Evolutionary conservation across 2,797 vertebrate species (phyloP).

Genomic region (Rhinatrema bivittatum): DNA sequence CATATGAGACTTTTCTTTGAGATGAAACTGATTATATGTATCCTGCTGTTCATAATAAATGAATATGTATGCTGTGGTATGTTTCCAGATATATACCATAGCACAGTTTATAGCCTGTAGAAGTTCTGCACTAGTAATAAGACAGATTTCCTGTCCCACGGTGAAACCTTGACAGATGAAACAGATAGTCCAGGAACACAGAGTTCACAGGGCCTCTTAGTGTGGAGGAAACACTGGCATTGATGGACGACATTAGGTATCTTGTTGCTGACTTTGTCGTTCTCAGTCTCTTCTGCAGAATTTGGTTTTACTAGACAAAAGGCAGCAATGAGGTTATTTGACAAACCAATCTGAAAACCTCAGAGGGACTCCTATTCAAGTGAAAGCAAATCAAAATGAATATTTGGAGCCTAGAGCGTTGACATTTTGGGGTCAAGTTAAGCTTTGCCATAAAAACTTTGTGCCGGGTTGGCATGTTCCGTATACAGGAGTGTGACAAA

Average conservation of each 20-base stretch:
- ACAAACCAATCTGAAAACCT: slow-evolving; percentile 20
- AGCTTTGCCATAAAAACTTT: too few relatives aligned
- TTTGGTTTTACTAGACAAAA: slow-evolving; percentile 13
- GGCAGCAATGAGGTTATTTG: background rate
- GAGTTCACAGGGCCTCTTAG: slow-evolving; percentile 9
- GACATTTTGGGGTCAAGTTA: too few relatives aligned
- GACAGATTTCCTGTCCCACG: background rate
- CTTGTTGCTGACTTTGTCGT: slow-evolving; percentile 24
- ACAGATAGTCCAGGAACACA: slow-evolving; percentile 11
- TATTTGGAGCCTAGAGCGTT: too few relatives aligned
- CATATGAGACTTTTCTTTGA: too few relatives aligned
- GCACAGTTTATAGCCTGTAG: slow-evolving; percentile 1
- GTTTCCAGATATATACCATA: background rate
- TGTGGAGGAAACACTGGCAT: slow-evolving; percentile 18
- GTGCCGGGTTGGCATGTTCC: too few relatives aligned
- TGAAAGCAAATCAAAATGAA: slow-evolving; percentile 1
- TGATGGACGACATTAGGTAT: slow-evolving; percentile 20
- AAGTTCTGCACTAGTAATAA: slow-evolving; percentile 16
- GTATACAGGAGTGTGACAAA: too few relatives aligned
- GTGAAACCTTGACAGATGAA: slow-evolving; percentile 9
- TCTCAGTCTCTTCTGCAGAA: slow-evolving; percentile 33
- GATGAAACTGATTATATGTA: too few relatives aligned
- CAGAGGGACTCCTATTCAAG: slow-evolving; percentile 11
- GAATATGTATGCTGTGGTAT: too few relatives aligned
- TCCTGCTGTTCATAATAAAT: too few relatives aligned